These are phyloP conservation scores for Calvadosia cruxmelitensis DNA, from an alignment of 30 jellyfish, hydroid and myxozoan genomes.

Conservation along the genomic window DNA sequence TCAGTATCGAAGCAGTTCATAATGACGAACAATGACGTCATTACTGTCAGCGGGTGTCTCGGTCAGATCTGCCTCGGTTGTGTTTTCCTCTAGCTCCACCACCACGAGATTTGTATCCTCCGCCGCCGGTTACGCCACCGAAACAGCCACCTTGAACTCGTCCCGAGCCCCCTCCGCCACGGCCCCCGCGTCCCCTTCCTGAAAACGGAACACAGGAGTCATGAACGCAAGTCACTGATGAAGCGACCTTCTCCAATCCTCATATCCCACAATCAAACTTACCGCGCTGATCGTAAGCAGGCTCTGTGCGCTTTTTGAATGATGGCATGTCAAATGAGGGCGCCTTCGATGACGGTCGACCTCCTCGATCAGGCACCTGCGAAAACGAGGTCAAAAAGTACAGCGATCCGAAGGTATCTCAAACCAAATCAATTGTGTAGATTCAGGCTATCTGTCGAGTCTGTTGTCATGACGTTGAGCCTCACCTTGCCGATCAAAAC, in stretches of 20 bases:
- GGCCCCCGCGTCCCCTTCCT: slow-evolving; percentile 22
- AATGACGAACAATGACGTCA: no score
- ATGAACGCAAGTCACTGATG: no score
- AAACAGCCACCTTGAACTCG: slow-evolving; percentile 20
- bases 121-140: neutral
- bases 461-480: no score
- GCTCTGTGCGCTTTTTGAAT: slow-evolving; percentile 59
- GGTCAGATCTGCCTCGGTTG: no score
- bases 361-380: slow-evolving; percentile 97
- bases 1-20: no score
- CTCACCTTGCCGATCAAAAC: slow-evolving; percentile 67
- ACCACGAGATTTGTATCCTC: neutral
- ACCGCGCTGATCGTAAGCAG: slow-evolving; percentile 45
- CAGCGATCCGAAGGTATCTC: neutral
- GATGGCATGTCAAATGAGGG: slow-evolving; percentile 96
- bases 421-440: neutral
- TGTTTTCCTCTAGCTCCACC: neutral
- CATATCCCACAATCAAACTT: neutral
- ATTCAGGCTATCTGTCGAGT: neutral
- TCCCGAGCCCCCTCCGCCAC: slow-evolving; percentile 8
- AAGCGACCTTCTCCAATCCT: no score
- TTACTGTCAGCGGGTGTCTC: no score
- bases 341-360: slow-evolving; percentile 85
- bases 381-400: neutral
- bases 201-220: slow-evolving; percentile 2